Conservation (phyloP, 2,888 invertebrate genomes). For the Pollenia labialis region DNA sequence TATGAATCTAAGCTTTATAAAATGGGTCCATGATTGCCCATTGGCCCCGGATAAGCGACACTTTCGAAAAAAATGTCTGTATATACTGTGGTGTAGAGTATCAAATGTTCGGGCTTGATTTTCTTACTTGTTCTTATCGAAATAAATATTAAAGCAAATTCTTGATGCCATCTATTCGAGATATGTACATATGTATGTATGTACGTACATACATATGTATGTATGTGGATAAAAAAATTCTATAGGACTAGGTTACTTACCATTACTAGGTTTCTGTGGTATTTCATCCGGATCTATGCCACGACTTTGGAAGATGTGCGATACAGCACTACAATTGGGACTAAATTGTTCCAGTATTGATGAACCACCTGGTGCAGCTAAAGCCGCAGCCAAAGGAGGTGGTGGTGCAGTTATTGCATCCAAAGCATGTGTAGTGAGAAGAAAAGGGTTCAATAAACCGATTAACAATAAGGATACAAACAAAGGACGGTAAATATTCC, state of each 20-base stretch:
- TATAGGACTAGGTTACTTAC: conserved; percentile 80
- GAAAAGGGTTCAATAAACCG: conserved; percentile 59
- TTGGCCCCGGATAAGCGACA: too few species aligned
- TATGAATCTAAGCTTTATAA: too few species aligned
- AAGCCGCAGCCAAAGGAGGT: conserved; percentile 72
- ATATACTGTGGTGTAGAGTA: too few species aligned
- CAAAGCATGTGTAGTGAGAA: conserved; percentile 32
- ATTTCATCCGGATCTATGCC: conserved; percentile 85
- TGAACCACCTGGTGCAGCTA: conserved; percentile 75
- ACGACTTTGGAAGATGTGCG: conserved; percentile 84
- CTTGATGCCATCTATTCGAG: too few species aligned
- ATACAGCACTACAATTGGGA: conserved; percentile 85
- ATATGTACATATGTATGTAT: too few species aligned
- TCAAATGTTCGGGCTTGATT: too few species aligned
- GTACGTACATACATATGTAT: too few species aligned
- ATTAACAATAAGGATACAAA: conserved; percentile 49
- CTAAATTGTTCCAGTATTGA: conserved; percentile 82
- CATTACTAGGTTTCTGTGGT: conserved; percentile 85
- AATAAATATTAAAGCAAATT: too few species aligned
- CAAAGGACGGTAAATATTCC: conserved; percentile 68
- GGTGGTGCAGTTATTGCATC: conserved; percentile 53
- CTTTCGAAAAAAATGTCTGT: too few species aligned
- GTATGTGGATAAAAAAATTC: background rate
- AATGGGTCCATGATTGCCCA: too few species aligned
- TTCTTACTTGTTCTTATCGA: too few species aligned